Evolutionary conservation across 37 sponge, comb jelly and placozoan species (phyloP), one percentile per base, ranked within the genome.

Genomic region (Bolinopsis microptera): DNA sequence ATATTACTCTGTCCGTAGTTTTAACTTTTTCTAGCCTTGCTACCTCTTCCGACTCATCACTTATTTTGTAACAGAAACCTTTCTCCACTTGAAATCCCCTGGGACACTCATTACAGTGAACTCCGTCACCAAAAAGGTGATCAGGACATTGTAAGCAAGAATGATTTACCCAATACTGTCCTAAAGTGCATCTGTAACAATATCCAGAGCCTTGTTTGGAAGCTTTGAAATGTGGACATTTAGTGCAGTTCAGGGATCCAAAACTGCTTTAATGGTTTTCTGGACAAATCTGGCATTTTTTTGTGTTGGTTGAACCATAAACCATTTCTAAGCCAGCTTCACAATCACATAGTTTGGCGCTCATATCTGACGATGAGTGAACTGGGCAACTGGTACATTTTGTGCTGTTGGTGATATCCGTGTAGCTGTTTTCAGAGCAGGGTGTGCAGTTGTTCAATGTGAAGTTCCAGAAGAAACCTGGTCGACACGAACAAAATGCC

Each of bases 11-110:
- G 13, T 48, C 61, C 61, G 5, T 13, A 18, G 5, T 13, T 48
- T 48, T 5, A 48, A 48, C 9, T 48, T 48, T 13, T 48, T 48
- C 61, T 13, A 77, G 80, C 21, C 35, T 28, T 16, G 36, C 3
- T 32, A 77, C 1, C 0, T 16, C 36, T 16, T 9, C 21, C 3
- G 80, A 77, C 1, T 32, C 0, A 32, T 77, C 36, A 5, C 18
- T 18, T 0, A 77, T 32, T 77, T 34, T 77, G 80, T 77, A 77
- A 70, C 74, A 70, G 21, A 70, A 70, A 2, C 74, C 74, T 26
- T 70, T n/a, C 26, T 28, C 24, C 2, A n/a, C 74, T 22, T n/a
- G 25, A 70, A 70, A 70, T 5, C 74, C 74, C 2, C 28, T 1
- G 3, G 74, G 74, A 22, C 74, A 70, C 30, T n/a, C 26, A 22